Evolutionary conservation across 2,113 vertebrate genomes (phyloP), one percentile per base, ranked within the genome.

Genomic region (Phalacrocorax carbo): DNA sequence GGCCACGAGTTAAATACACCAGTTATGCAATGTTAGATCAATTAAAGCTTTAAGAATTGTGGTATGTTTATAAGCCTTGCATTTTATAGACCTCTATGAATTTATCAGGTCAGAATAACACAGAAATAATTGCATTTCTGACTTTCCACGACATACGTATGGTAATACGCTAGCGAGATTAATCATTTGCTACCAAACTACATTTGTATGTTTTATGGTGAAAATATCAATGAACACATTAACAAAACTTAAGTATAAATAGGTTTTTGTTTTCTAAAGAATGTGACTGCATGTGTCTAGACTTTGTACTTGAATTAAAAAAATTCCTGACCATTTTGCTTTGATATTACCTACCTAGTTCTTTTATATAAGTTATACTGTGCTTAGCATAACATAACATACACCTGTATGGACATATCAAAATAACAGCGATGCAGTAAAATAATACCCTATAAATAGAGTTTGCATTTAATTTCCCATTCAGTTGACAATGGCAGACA

Each of bases 1-100:
- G 96, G 85, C 91, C 94, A 96, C 87, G 52, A 77, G 70, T 75
- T 91, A 91, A 88, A 95, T 80, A 88, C 65, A 93, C 18, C 32
- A n/a, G 54, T 32, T 82, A 40, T 57, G 87, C 66, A 93, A 34
- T 20, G 38, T 88, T 65, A 82, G 90, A 82, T 58, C 78, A 54
- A 54, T 65, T 91, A 83, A 77, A 75, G 44, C 86, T 48, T 55
- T 88, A 57, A 58, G 66, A 62, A 78, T 13, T 58, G 52, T 61
- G 38, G 17, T 52, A 25, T 54, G 68, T 66, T 94, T 88, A 76
- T 94, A 92, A 94, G 57, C 54, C 38, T 79, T 36, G 26, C 21
- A 51, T 91, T 80, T 95, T 86, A 62, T 7, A 66, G 52, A 32
- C 80, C 36, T 49, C 88, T 87, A 81, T 52, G 65, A 92, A 96